Evolutionary conservation across 2,113 vertebrate genomes (phyloP).

Genomic region (Dromas ardeola): DNA sequence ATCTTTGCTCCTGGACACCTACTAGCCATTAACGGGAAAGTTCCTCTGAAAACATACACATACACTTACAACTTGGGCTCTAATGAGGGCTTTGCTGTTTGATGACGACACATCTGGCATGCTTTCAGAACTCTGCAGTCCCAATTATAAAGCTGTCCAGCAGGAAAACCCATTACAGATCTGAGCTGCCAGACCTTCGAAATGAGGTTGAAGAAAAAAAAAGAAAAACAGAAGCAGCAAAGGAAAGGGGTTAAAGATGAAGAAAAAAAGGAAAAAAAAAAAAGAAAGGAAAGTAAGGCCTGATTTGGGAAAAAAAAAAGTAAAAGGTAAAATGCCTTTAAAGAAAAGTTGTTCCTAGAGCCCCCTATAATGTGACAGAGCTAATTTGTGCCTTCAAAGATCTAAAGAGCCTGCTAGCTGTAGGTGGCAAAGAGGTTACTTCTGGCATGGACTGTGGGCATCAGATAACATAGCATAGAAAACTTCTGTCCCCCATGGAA

Average conservation of each 20-base stretch:
- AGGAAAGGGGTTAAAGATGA: neutral
- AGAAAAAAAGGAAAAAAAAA: neutral
- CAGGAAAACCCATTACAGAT: conserved; percentile 58
- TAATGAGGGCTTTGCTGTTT: conserved; percentile 65
- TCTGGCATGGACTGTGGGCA: neutral
- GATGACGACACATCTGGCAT: conserved; percentile 54
- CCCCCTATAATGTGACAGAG: conserved; percentile 2
- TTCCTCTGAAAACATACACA: conserved; percentile 57
- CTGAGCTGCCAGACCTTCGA: conserved; percentile 13
- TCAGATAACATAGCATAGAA: conserved; percentile 22
- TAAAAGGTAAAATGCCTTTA: conserved; percentile 29
- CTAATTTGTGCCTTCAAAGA: conserved; percentile 51
- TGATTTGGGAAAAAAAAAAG: neutral
- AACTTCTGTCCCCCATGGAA: conserved; percentile 40
- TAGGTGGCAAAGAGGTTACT: conserved; percentile 37
- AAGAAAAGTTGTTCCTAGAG: conserved; percentile 26
- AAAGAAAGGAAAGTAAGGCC: neutral
- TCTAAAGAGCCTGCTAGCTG: conserved; percentile 5
- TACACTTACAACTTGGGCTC: neutral
- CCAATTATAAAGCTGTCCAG: conserved; percentile 71
- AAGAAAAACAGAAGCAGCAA: neutral
- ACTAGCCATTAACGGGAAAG: conserved; percentile 48
- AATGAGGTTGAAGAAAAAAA: conserved; percentile 52
- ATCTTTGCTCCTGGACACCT: conserved; percentile 58
- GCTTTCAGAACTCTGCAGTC: conserved; percentile 65